Conservation (phyloP, 1,140 invertebrate genomes). For the Wasmannia auropunctata region DNA sequence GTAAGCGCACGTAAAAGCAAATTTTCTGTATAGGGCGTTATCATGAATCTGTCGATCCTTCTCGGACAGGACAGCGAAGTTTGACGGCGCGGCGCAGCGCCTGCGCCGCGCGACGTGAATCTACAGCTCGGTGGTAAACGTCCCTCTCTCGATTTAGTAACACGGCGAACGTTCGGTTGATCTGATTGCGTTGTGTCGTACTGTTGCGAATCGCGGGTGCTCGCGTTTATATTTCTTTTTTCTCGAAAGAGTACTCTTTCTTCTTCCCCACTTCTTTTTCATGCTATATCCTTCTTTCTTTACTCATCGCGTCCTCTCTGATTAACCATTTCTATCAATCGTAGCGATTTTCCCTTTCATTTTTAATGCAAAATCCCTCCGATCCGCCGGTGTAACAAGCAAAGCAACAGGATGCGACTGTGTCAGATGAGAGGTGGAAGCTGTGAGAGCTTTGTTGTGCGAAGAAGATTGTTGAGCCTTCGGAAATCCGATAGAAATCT, state of each 20-base stretch:
- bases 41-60: conserved; percentile 80
- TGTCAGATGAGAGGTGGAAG: background rate
- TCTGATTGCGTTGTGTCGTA: conserved; percentile 22
- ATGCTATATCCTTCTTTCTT: background rate
- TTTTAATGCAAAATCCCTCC: conserved; percentile 13
- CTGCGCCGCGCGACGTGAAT: conserved; percentile 80
- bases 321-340: background rate
- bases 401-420: conserved; percentile 64
- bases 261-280: background rate
- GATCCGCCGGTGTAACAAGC: conserved; percentile 9
- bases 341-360: background rate
- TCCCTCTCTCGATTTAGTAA: conserved; percentile 80
- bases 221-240: conserved; percentile 4
- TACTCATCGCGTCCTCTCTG: background rate
- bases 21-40: conserved; percentile 72
- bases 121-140: conserved; percentile 82
- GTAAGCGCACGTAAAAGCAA: conserved; percentile 9
- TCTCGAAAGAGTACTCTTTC: background rate
- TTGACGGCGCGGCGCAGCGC: conserved; percentile 80
- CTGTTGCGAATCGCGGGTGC: conserved; percentile 17
- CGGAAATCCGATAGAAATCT: background rate
- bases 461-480: background rate
- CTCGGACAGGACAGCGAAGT: conserved; percentile 83
- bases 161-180: conserved; percentile 79
- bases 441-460: background rate